Percentiles rank a stretch among this genome's conserved stretches.
phyloP scores from a whole-genome alignment of 2,113 vertebrate species.

The Mohoua ochrocephala region DNA sequence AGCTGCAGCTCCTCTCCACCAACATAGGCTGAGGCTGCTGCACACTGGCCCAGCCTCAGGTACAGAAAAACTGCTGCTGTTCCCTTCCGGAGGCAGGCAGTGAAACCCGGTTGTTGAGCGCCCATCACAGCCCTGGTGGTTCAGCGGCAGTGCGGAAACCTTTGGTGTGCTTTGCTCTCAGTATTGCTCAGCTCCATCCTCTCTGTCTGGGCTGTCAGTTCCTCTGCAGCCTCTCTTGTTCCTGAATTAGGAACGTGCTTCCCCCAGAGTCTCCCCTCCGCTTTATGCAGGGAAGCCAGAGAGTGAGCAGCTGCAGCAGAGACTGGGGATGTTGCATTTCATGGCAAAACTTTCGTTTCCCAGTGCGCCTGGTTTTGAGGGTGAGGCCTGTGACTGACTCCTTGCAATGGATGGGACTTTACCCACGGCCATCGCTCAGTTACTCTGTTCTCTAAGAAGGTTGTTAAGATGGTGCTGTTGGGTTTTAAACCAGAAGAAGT shows the following conservation, averaged over 20 bases:
- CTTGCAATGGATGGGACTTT: neutral
- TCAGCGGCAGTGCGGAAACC: neutral
- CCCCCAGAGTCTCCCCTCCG: no score
- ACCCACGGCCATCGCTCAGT: neutral
- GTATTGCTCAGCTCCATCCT: neutral
- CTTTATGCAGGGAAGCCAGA: neutral
- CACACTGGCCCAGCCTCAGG: accelerated
- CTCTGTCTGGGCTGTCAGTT: accelerated
- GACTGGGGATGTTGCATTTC: neutral
- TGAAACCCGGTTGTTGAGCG: accelerated
- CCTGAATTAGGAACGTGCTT: neutral
- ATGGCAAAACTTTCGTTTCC: neutral
- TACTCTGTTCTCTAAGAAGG: neutral
- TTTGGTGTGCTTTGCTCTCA: neutral
- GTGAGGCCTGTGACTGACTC: neutral
- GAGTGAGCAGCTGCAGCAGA: neutral
- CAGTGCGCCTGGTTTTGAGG: neutral
- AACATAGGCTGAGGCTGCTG: neutral
- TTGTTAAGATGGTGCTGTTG: neutral
- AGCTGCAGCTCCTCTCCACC: neutral
- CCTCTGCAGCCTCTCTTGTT: neutral
- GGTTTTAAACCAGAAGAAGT: neutral
- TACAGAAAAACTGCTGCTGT: neutral
- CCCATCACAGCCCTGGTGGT: accelerated
- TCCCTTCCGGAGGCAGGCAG: neutral